These are phyloP conservation scores for Chydorus sphaericus DNA, from an alignment of 2,888 invertebrate genomes.

Conservation along the genomic window DNA sequence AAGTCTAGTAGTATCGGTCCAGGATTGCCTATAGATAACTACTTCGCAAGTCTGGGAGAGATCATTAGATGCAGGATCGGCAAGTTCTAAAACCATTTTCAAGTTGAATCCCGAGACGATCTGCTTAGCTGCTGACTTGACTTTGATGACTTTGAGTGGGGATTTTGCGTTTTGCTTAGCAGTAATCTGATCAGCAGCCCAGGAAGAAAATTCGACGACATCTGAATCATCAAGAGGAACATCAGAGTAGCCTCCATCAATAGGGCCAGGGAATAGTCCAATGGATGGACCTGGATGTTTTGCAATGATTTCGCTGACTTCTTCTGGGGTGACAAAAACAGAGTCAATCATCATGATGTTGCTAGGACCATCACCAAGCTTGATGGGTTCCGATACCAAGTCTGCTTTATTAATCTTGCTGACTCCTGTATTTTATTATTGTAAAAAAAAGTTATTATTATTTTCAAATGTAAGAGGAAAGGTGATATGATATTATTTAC, in stretches of 20 bases:
- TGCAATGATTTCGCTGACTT: no score
- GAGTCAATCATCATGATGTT: no score
- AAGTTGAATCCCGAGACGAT: not conserved
- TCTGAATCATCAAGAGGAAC: no score
- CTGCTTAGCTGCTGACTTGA: not conserved
- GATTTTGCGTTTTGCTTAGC: no score
- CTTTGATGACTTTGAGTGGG: no score
- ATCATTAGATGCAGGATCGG: not conserved
- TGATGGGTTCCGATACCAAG: not conserved
- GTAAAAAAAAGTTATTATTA: not conserved
- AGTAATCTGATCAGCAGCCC: no score
- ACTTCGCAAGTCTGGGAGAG: not conserved
- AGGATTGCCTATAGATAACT: not conserved
- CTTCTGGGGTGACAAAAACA: no score
- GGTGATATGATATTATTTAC: not conserved
- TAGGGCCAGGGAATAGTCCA: no score
- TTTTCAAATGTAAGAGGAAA: not conserved
- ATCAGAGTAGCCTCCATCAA: no score
- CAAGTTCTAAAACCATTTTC: not conserved
- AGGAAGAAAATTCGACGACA: no score
- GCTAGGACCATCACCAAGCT: no score
- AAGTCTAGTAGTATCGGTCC: not conserved
- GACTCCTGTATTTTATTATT: not conserved
- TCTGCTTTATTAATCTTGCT: not conserved
- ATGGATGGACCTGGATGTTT: no score